Percentiles rank a stretch among this genome's conserved stretches.
Conservation (phyloP, 2,113 vertebrate genomes). For the Nycticryphes semicollaris region DNA sequence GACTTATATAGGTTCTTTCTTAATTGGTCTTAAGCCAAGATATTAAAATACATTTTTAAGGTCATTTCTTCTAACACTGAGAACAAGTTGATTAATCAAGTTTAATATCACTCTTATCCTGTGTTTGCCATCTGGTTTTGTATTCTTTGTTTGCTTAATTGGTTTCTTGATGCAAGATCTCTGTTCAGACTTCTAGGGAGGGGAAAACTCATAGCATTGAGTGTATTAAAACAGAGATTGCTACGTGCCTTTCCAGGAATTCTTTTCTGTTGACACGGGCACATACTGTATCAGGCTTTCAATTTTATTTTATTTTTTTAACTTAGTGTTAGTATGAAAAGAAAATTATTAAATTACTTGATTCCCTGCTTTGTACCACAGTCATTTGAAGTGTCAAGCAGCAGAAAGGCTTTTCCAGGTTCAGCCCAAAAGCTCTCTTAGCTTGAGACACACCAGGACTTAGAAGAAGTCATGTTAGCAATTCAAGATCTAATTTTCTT, state of each 20-base stretch:
- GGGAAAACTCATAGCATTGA: neutral
- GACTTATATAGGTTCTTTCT: neutral
- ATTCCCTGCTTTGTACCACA: too few species aligned
- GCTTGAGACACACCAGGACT: too few species aligned
- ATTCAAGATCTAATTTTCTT: neutral
- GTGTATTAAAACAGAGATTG: conserved; percentile 3
- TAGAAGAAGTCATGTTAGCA: neutral
- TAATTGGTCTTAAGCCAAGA: neutral
- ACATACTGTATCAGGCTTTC: neutral
- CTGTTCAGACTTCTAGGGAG: neutral
- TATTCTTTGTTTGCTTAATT: conserved; percentile 1
- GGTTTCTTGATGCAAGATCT: neutral
- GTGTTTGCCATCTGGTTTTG: neutral
- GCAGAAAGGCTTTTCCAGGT: too few species aligned
- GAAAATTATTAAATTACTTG: neutral
- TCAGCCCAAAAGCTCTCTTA: too few species aligned
- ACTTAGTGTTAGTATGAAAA: neutral
- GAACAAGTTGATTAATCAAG: neutral
- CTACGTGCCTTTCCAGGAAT: neutral
- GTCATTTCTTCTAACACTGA: conserved; percentile 7
- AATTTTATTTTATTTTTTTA: neutral
- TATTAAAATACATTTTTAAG: conserved; percentile 50
- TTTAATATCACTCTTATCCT: neutral
- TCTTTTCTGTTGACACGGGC: neutral
- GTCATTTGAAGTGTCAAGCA: too few species aligned